Evolutionary conservation across 1,140 invertebrate species (phyloP), one percentile per base, ranked within the genome.

Genomic region (Hyposmocoma kahamanoa): DNA sequence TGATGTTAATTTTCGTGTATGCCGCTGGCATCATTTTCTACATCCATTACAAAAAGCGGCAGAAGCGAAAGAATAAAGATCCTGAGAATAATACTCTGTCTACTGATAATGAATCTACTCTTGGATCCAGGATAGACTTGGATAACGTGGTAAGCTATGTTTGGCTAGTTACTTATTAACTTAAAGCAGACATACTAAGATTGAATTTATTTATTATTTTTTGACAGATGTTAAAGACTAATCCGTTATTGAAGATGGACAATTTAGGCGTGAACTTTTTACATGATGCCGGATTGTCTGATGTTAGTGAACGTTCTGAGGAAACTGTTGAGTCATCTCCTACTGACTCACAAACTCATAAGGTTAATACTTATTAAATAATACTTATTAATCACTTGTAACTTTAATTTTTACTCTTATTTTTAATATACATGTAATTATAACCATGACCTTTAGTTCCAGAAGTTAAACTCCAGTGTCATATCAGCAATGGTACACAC

Each of bases 161-260:
- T n/a, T n/a, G n/a, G n/a, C n/a, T n/a, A n/a, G n/a, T n/a, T n/a
- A n/a, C n/a, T n/a, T n/a, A n/a, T n/a, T n/a, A n/a, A n/a, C n/a
- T n/a, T n/a, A n/a, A n/a, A n/a, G n/a, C n/a, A n/a, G n/a, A n/a
- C n/a, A n/a, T n/a, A n/a, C n/a, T n/a, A n/a, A n/a, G n/a, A n/a
- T n/a, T n/a, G n/a, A n/a, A n/a, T n/a, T n/a, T n/a, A n/a, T n/a
- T 11, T 26, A 26, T 26, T 26, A 41, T 17, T 56, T 45, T 46
- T 44, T 80, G 71, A n/a, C 55, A 85, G 82, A 70, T 69, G 65
- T 39, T 85, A 42, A 85, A 85, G 64, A 77, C 72, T 5, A 84
- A 85, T 67, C 92, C 93, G 1, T 58, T 95, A 34, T 63, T 94
- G 9, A 76, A 53, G 20, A 49, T 83, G 20, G 72, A 71, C 11